Conservation (phyloP, 37 sponge, comb jelly and placozoan genomes). For the Spongilla lacustris region DNA sequence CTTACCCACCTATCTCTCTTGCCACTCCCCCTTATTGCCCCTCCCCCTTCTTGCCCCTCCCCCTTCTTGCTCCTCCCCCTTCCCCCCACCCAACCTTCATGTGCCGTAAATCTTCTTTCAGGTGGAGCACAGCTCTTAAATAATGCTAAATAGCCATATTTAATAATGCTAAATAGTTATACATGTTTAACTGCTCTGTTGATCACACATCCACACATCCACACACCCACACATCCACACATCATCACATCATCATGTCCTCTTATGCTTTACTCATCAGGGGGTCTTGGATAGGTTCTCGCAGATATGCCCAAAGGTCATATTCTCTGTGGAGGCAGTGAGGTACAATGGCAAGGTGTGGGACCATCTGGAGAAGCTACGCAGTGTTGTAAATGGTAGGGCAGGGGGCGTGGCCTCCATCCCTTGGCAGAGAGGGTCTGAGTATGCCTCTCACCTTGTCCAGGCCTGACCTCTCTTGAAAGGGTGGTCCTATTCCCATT, state of each 20-base stretch:
- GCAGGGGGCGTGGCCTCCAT: neutral
- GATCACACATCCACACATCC: neutral
- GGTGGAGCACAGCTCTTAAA: too few species aligned
- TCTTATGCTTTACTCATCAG: conserved; percentile 36
- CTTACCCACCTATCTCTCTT: too few species aligned
- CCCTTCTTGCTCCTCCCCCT: too few species aligned
- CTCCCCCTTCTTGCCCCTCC: too few species aligned
- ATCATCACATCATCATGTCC: neutral
- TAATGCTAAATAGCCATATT: too few species aligned
- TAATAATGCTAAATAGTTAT: too few species aligned
- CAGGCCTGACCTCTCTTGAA: conserved; percentile 78
- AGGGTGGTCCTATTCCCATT: conserved; percentile 83
- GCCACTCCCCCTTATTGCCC: too few species aligned
- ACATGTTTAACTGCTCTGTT: too few species aligned
- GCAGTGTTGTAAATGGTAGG: conserved; percentile 84
- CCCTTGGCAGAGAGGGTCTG: too few species aligned
- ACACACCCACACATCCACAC: conserved; percentile 8
- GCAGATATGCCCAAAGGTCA: conserved; percentile 94
- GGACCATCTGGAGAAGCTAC: conserved; percentile 85
- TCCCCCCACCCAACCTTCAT: neutral
- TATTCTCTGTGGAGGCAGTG: conserved; percentile 99
- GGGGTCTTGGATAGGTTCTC: conserved; percentile 93
- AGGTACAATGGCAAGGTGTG: conserved; percentile 87
- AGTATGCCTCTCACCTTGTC: too few species aligned
- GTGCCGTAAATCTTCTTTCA: too few species aligned